Conservation (phyloP, 1,140 invertebrate genomes). For the Bombus sylvicola region DNA sequence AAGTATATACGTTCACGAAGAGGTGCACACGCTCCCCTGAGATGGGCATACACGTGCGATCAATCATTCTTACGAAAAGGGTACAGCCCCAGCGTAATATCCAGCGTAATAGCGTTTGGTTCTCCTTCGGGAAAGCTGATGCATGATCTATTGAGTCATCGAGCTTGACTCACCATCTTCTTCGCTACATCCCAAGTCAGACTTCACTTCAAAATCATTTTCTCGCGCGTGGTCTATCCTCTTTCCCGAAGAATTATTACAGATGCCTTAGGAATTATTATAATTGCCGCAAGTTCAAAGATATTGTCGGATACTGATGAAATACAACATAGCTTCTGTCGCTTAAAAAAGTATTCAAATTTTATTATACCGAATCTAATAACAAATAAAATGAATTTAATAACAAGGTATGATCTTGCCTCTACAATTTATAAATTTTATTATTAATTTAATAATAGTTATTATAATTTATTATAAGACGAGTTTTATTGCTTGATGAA, state of each 20-base stretch:
- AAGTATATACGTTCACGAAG: neutral
- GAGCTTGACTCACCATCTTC: neutral
- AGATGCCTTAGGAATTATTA: too few species aligned
- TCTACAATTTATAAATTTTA: too few species aligned
- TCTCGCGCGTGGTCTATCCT: constrained; percentile 11
- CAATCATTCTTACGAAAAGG: constrained; percentile 45
- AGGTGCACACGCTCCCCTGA: constrained; percentile 32
- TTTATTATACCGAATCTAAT: too few species aligned
- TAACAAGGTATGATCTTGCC: too few species aligned
- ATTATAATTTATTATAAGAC: too few species aligned
- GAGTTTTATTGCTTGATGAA: neutral
- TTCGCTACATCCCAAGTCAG: neutral
- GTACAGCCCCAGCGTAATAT: constrained; percentile 38
- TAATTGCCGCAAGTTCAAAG: too few species aligned
- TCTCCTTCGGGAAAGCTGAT: constrained; percentile 35
- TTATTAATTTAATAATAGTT: too few species aligned
- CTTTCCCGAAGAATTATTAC: constrained; percentile 8
- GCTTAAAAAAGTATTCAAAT: too few species aligned
- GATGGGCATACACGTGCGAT: neutral
- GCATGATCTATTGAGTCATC: constrained; percentile 21
- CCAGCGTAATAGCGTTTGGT: too few species aligned
- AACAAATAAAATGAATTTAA: too few species aligned
- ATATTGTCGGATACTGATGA: too few species aligned
- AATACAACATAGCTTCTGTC: too few species aligned
- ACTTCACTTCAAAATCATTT: constrained; percentile 39